Conservation (phyloP, 2,888 invertebrate species). For the Polyommatus iphigenia region DNA sequence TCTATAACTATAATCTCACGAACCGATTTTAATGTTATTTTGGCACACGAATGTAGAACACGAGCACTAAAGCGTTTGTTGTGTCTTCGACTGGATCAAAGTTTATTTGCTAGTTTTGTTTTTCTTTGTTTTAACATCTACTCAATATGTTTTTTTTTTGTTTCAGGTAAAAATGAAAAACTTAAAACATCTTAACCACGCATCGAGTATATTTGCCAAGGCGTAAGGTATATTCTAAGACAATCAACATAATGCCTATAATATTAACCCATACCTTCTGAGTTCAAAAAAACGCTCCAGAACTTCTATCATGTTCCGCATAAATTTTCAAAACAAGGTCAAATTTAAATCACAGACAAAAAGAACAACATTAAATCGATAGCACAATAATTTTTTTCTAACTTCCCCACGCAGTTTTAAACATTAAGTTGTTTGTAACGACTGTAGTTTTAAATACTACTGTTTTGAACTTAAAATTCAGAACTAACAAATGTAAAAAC, state of each 20-base stretch:
- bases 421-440: slow-evolving; percentile 26
- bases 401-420: not conserved
- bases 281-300: not conserved
- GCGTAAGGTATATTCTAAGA: too few relatives aligned
- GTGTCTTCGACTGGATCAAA: too few relatives aligned
- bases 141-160: not conserved
- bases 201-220: too few relatives aligned
- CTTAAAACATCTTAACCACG: too few relatives aligned
- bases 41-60: too few relatives aligned
- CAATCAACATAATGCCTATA: too few relatives aligned
- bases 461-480: slow-evolving; percentile 36
- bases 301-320: not conserved
- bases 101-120: too few relatives aligned
- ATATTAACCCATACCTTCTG: not conserved
- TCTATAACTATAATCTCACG: too few relatives aligned
- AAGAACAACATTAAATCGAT: not conserved
- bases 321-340: not conserved
- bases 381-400: slow-evolving; percentile 12
- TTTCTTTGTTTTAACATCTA: not conserved
- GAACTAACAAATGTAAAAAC: slow-evolving; percentile 35
- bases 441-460: slow-evolving; percentile 21
- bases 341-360: not conserved
- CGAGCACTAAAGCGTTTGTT: too few relatives aligned
- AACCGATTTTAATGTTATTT: too few relatives aligned
- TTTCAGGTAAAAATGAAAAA: not conserved